Base-by-base conservation (phyloP, 2,113 vertebrate species). In the Romanogobio albipinnatus region DNA sequence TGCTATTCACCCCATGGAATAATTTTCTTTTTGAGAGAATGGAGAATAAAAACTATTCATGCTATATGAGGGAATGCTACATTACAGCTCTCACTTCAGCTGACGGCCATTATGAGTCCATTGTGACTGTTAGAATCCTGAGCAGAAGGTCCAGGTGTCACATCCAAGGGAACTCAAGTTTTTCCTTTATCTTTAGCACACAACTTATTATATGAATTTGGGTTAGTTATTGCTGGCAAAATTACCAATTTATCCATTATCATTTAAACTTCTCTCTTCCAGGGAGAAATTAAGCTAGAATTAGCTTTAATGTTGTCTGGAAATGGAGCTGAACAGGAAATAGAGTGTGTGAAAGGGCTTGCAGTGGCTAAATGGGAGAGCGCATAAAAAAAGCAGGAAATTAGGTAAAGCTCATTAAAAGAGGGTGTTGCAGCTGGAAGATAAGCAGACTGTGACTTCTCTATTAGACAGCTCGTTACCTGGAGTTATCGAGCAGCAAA, bases 291-390 rank as follows among this genome's bases (percentile, higher is more conserved):
- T 26, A 64, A 75, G 39, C 71, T 26, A 82, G 66, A 84, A 87
- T 87, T 87, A 86, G 61, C 76, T 51, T 61, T 82, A 86, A 90
- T 87, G 85, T 82, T 87, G 62, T 83, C 85, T 78, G 77, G 73
- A 88, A 90, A 90, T 89, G 84, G 88, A 82, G 86, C 88, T 83
- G 88, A 84, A 87, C 85, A 86, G 87, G 86, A 89, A 88, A 88
- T 89, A 77, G 64, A 66, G 56, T 86, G 84, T 88, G 75, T 70
- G 81, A 84, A 82, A 78, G 39, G 15, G 19, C 51, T 76, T 43
- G 76, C 49, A 47, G 36, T 76, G 74, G 56, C 61, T 89, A 53
- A 86, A 86, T 85, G 76, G 86, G 53, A 83, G 59, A 71, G 53
- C 75, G 45, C 86, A 87, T 84, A 64, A 83, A 83, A 39, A 83